Conservation (phyloP, 2,797 vertebrate genomes). For the Ctenopoma multispine region DNA sequence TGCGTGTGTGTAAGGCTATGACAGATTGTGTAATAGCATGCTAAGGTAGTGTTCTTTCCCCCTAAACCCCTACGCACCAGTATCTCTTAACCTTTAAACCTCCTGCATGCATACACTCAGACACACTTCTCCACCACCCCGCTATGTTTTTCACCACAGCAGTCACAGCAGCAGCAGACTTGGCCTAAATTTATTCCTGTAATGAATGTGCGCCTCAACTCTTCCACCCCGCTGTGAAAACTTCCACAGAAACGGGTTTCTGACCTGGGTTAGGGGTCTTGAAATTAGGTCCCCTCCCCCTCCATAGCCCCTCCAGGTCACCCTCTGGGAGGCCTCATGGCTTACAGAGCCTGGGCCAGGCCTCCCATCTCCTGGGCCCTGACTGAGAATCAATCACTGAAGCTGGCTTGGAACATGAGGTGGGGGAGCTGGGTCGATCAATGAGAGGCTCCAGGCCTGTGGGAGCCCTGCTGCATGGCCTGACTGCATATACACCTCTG, state of each 20-base stretch:
- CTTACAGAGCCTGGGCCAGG: constrained; percentile 65
- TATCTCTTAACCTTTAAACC: constrained; percentile 57
- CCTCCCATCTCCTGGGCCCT: constrained; percentile 79
- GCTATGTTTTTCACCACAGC: constrained; percentile 13
- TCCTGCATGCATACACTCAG: constrained; percentile 23
- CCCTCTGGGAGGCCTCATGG: constrained; percentile 68
- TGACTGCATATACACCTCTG: constrained; percentile 69
- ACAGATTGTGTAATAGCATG: constrained; percentile 51
- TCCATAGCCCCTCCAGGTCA: constrained; percentile 66
- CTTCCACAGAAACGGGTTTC: constrained; percentile 69
- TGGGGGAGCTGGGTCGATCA: constrained; percentile 69
- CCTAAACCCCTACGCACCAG: constrained; percentile 19
- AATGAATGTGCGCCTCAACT: constrained; percentile 70
- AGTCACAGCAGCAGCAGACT: constrained; percentile 56
- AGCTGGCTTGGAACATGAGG: constrained; percentile 67
- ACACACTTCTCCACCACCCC: constrained; percentile 2
- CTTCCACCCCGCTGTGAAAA: constrained; percentile 60
- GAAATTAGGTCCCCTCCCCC: constrained; percentile 51
- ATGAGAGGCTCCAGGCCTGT: constrained; percentile 72
- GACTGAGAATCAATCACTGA: constrained; percentile 83
- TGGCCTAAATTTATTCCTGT: constrained; percentile 76
- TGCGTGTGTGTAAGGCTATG: constrained; percentile 20
- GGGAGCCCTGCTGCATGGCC: constrained; percentile 80
- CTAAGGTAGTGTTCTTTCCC: constrained; percentile 23
- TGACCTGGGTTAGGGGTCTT: constrained; percentile 56